A percentile compares a stretch with the other conserved stretches of the same genome.
These are phyloP conservation scores for Acanthoscelides obtectus DNA, from an alignment of 2,888 invertebrate species.

Conservation along the genomic window DNA sequence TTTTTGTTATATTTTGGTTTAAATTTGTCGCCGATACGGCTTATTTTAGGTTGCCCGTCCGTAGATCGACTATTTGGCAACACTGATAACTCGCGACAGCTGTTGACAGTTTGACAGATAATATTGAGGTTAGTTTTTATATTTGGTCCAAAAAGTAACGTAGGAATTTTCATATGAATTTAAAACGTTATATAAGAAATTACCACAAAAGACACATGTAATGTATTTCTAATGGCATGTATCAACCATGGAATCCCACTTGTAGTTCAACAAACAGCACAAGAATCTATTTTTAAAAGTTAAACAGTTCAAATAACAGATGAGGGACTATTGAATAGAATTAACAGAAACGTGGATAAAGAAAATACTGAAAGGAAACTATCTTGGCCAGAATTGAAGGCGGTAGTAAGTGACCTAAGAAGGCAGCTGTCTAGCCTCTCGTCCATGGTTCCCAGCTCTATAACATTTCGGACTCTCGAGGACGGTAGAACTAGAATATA, in stretches of 20 bases:
- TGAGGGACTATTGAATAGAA: slow-evolving; percentile 22
- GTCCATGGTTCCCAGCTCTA: slow-evolving; percentile 76
- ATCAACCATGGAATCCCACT: neutral
- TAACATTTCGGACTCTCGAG: slow-evolving; percentile 72
- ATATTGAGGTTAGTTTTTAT: neutral
- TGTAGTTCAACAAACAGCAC: neutral
- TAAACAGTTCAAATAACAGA: slow-evolving; percentile 24
- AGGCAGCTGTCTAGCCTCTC: slow-evolving; percentile 74
- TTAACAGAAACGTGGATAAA: slow-evolving; percentile 23
- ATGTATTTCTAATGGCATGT: neutral
- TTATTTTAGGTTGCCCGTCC: no score
- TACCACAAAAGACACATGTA: neutral
- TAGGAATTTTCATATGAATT: neutral
- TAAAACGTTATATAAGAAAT: neutral
- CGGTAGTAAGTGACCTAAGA: slow-evolving; percentile 75
- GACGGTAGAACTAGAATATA: slow-evolving; percentile 83
- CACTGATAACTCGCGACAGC: no score
- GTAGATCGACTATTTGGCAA: no score
- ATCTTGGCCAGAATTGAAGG: slow-evolving; percentile 76
- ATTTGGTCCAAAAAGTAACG: neutral
- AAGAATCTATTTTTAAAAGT: slow-evolving; percentile 22
- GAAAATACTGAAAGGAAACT: slow-evolving; percentile 36
- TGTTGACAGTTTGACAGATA: no score
- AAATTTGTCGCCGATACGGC: no score
- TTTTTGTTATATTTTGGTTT: no score